Base-by-base conservation (phyloP, 1,140 invertebrate genomes). In the Drosophila nigrodunni region DNA sequence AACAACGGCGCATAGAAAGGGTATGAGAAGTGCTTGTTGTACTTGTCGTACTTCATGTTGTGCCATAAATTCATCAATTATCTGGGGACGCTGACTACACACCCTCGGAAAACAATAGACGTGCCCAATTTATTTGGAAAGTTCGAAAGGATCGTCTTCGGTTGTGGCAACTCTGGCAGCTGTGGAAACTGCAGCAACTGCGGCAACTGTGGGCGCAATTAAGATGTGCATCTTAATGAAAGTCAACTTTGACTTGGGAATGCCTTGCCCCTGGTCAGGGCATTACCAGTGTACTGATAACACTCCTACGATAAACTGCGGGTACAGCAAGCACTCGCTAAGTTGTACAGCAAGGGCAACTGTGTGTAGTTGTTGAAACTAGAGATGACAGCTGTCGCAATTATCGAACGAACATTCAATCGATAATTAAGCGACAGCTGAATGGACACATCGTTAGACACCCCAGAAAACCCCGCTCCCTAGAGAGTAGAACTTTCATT, bases 41-140 rank as follows among this genome's bases (percentile, higher is more conserved):
- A 30, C 25, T 30, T 30, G 25, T 30, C 25, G 25, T 71, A 52
- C 74, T 44, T 61, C 58, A 73, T 77, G 77, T 76, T 72, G 44
- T 43, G 68, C 69, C 67, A 72, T 78, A 76, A 78, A 78, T 78
- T 67, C 77, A 77, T 79, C 77, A 79, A 79, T 79, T 79, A 78
- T 78, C 62, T 59, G 57, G 73, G 67, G 72, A 78, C 66, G 39
- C 10, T 1, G 15, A 1, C 34, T 6, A 15, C 25, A 13, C 21
- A 10, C 30, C 46, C 39, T 3, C 54, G 13, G 9, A 55, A 62
- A 76, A 68, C 74, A 78, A 78, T 78, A 76, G 77, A 58, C 73
- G 47, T 64, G 69, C 66, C 77, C 77, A 71, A 60, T 71, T 62
- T 46, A 43, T 18, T 39, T 49, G 59, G 61, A 78, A 78, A 78